Evolutionary conservation across 2,797 vertebrate species (phyloP), one percentile per base, ranked within the genome.

Genomic region (Psittacula derbiana): DNA sequence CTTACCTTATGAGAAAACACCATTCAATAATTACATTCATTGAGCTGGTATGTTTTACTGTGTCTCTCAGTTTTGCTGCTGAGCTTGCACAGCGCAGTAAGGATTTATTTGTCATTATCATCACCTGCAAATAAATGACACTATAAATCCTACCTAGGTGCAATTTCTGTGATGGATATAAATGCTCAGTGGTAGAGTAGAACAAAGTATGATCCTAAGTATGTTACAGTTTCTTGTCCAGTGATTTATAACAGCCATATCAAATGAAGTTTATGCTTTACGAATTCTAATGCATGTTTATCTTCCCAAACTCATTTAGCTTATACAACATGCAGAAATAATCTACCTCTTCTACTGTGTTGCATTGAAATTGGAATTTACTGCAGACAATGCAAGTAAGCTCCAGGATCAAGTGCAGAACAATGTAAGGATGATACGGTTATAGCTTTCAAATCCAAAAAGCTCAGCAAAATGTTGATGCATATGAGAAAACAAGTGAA

Each of bases 81-180:
- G 60, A 92, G 57, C 31, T 91, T 81, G 27, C 67, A 47, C 40
- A 41, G 30, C 3, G 1, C 9, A 16, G 4, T 70, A 80, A 90
- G 25, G 28, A 86, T 81, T 87, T 85, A 40, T 93, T 96, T 91
- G 53, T 67, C 36, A 16, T 92, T 86, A 91, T 73, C 44, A 62
- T 53, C 40, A 75, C 31, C 28, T 81, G 31, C 61, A 94, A 90
- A 95, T 66, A 95, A 95, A 92, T 73, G 25, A 73, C 38, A 60
- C 15, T 47, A 58, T 90, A 93, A 94, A 90, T 82, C n/a, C 52
- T 72, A 53, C 50, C 52, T 84, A 95, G 17, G 58, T 86, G 47
- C 50, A 94, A 47, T 91, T 95, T 85, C 38, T 91, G 81, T 88
- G 74, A 81, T 86, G 55, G 47, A 84, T 94, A 81, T 76, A 94